Conservation (phyloP, 2,888 invertebrate genomes). For the Pogonocherus hispidulus region DNA sequence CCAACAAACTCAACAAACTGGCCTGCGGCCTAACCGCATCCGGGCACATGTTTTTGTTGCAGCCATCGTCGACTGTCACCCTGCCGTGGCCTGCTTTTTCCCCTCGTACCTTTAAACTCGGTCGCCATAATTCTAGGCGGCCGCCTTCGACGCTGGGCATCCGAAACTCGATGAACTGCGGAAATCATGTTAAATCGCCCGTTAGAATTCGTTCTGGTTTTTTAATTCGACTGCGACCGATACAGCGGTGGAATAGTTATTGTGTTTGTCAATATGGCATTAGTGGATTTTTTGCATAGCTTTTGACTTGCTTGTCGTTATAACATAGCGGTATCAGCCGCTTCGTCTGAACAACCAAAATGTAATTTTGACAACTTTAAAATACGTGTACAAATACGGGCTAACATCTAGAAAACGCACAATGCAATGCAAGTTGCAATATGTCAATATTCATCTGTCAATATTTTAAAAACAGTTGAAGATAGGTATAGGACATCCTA, state of each 20-base stretch:
- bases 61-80: slow-evolving; percentile 40
- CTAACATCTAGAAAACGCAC: no score
- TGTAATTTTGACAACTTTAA: no score
- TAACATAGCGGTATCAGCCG: no score
- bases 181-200: not conserved
- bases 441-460: no score
- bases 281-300: not conserved
- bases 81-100: slow-evolving; percentile 2
- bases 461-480: no score
- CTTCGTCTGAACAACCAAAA: no score
- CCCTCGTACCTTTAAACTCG: slow-evolving; percentile 17
- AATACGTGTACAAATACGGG: no score
- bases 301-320: no score
- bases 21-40: slow-evolving; percentile 62
- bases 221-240: not conserved
- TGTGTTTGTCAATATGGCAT: not conserved
- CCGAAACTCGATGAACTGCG: not conserved
- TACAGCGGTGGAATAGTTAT: not conserved
- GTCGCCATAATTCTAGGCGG: not conserved
- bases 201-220: not conserved
- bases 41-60: slow-evolving; percentile 62
- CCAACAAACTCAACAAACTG: slow-evolving; percentile 45
- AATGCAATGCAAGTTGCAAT: no score
- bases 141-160: not conserved
- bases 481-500: no score